These are phyloP conservation scores for Melanotus villosus DNA, from an alignment of 2,888 invertebrate genomes.

Conservation along the genomic window DNA sequence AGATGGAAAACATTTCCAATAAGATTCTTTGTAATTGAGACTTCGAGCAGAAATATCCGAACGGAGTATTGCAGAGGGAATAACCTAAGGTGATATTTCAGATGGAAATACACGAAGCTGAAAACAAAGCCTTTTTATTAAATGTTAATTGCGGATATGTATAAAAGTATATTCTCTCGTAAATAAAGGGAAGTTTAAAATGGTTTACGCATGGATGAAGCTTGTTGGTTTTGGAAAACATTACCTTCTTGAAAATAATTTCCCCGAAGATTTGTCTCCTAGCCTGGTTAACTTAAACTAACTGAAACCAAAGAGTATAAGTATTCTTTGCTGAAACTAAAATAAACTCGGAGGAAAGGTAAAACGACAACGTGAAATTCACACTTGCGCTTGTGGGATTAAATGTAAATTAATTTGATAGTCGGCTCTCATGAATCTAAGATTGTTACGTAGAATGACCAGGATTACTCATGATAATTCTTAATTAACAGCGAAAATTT, in stretches of 20 bases:
- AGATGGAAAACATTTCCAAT: conserved; percentile 35
- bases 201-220: neutral
- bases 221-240: neutral
- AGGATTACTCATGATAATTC: neutral
- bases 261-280: conserved; percentile 2
- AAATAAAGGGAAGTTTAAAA: no score
- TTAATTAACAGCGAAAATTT: conserved; percentile 11
- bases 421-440: no score
- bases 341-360: no score
- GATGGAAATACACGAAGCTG: neutral
- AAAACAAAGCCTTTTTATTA: conserved; percentile 8
- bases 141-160: neutral
- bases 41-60: conserved; percentile 21
- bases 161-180: no score
- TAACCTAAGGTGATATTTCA: neutral
- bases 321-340: neutral
- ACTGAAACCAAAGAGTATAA: no score
- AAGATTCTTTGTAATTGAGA: conserved; percentile 33
- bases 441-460: no score
- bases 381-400: no score
- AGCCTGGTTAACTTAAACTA: neutral
- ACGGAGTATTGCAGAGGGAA: neutral
- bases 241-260: conserved; percentile 1
- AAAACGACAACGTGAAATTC: no score
- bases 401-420: no score